A percentile compares a stretch with the other conserved stretches of the same genome.
These are phyloP conservation scores for Conchocele bisecta DNA, from an alignment of 2,888 invertebrate genomes.

Conservation along the genomic window DNA sequence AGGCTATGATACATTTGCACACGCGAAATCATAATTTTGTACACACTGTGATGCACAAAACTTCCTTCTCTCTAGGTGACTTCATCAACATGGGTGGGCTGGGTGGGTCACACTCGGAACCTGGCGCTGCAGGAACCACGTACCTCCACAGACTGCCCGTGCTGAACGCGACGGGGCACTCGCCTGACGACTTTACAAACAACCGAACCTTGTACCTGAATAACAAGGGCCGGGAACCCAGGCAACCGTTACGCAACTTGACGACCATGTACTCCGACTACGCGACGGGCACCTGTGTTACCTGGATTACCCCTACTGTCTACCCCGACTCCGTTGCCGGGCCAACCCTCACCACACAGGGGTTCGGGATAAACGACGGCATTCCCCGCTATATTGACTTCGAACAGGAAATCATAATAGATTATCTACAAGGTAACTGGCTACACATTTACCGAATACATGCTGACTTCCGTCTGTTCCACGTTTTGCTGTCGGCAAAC, in stretches of 20 bases:
- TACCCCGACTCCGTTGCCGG: too few species aligned
- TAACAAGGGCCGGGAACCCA: slow-evolving; percentile 55
- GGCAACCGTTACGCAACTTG: slow-evolving; percentile 47
- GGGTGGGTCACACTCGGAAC: slow-evolving; percentile 58
- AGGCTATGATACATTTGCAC: too few species aligned
- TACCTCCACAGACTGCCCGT: slow-evolving; percentile 68
- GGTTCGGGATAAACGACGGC: too few species aligned
- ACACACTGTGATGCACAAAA: not conserved
- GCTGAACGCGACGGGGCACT: slow-evolving; percentile 14
- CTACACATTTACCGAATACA: too few species aligned
- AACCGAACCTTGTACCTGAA: slow-evolving; percentile 69
- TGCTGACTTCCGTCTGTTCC: too few species aligned
- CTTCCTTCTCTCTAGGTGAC: slow-evolving; percentile 54
- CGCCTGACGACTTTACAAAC: slow-evolving; percentile 43
- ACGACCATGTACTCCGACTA: slow-evolving; percentile 48
- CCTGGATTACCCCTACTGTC: slow-evolving; percentile 64
- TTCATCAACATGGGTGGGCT: slow-evolving; percentile 63
- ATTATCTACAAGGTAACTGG: slow-evolving; percentile 66
- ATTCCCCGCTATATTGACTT: slow-evolving; percentile 24
- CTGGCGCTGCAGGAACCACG: slow-evolving; percentile 71
- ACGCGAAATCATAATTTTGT: too few species aligned
- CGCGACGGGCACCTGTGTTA: slow-evolving; percentile 48
- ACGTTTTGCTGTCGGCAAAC: too few species aligned
- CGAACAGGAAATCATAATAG: slow-evolving; percentile 48
- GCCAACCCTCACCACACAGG: too few species aligned